These are phyloP conservation scores for Syngnathoides biaculeatus DNA, from an alignment of 2,113 vertebrate species.

Conservation along the genomic window DNA sequence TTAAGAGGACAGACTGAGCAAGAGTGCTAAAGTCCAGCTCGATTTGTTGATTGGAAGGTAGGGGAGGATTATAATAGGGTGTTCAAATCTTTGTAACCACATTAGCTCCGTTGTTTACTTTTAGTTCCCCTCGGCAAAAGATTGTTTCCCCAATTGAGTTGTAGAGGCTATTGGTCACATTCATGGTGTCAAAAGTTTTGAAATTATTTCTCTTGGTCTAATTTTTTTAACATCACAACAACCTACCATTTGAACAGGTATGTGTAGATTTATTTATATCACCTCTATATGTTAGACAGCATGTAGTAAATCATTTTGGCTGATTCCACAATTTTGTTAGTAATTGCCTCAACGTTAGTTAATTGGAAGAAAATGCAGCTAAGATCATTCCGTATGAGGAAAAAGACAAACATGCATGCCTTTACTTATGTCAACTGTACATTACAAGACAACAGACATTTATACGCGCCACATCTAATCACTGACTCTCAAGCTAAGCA, in stretches of 20 bases:
- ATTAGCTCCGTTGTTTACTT: background rate
- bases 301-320: background rate
- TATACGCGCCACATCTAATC: constrained; percentile 3
- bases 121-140: too few relatives aligned
- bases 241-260: background rate
- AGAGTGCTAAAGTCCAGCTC: too few relatives aligned
- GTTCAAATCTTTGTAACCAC: background rate
- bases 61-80: too few relatives aligned
- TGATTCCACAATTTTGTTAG: background rate
- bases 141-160: background rate
- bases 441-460: constrained; percentile 44
- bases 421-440: constrained; percentile 30
- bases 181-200: background rate
- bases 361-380: background rate
- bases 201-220: background rate
- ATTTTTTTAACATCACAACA: background rate
- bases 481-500: background rate
- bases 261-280: background rate
- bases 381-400: constrained; percentile 2
- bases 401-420: constrained; percentile 12
- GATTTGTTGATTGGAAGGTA: too few relatives aligned
- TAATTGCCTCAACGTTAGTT: background rate
- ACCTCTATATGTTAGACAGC: background rate
- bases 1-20: too few relatives aligned
- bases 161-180: background rate